Percentiles rank a stretch among this genome's conserved stretches.
Evolutionary conservation across 2,113 vertebrate species (phyloP).

Genomic region (Camelus dromedarius): DNA sequence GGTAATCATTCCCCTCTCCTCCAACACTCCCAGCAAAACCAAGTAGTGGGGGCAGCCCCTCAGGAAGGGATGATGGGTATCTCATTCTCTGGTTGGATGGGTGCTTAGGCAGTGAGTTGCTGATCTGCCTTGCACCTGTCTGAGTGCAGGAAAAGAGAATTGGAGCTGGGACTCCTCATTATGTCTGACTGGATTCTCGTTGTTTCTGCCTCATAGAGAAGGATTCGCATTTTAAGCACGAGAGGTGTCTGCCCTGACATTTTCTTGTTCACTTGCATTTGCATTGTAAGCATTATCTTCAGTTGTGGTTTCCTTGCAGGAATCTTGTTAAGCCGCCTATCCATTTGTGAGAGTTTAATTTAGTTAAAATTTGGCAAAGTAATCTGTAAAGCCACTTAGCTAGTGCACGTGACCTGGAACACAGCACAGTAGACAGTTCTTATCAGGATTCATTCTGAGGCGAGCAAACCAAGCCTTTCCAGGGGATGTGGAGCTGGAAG

Average conservation of each 20-base stretch:
- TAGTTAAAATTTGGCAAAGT: conserved; percentile 40
- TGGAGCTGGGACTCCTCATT: background rate
- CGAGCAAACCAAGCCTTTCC: background rate
- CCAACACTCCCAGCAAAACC: background rate
- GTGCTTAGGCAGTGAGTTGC: background rate
- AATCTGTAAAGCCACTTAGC: conserved; percentile 46
- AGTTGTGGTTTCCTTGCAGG: background rate
- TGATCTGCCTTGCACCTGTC: background rate
- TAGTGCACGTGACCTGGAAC: background rate
- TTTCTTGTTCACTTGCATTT: background rate
- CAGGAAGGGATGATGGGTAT: background rate
- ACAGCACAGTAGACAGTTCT: background rate
- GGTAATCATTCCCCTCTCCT: background rate
- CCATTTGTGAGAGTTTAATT: conserved; percentile 55
- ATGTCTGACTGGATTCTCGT: background rate
- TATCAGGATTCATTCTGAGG: background rate
- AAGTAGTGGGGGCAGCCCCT: background rate
- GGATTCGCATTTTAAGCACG: background rate
- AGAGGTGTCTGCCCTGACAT: background rate
- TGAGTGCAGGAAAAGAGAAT: background rate
- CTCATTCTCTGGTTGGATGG: background rate
- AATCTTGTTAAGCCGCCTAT: conserved; percentile 49
- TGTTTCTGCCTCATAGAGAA: background rate
- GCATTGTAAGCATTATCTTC: background rate
- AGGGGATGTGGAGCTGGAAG: background rate